Percentiles rank a stretch among this genome's conserved stretches.
Evolutionary conservation across 2,888 invertebrate species (phyloP).

Genomic region (Drosophila subsilvestris): DNA sequence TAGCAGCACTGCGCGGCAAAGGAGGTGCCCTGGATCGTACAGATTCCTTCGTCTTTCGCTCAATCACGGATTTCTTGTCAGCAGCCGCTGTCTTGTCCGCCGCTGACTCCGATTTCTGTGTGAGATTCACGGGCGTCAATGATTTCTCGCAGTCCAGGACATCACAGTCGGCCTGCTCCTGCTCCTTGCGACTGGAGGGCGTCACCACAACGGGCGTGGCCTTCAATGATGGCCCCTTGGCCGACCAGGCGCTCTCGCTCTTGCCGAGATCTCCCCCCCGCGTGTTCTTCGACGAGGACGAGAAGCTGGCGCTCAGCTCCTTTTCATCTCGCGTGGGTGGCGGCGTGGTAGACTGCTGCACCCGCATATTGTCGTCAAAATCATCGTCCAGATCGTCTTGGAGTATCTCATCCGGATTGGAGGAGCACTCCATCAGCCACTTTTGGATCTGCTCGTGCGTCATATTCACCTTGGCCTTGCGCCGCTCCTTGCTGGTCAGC

Average conservation of each 20-base stretch:
- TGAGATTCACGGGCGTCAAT: slow-evolving; percentile 71
- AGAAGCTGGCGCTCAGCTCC: slow-evolving; percentile 81
- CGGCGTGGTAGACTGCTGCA: slow-evolving; percentile 81
- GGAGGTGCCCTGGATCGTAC: slow-evolving; percentile 38
- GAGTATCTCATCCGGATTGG: slow-evolving; percentile 84
- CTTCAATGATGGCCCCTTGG: slow-evolving; percentile 83
- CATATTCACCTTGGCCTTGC: slow-evolving; percentile 88
- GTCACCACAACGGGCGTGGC: slow-evolving; percentile 82
- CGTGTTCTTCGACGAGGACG: slow-evolving; percentile 82
- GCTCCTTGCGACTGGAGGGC: slow-evolving; percentile 58
- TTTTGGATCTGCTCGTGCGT: slow-evolving; percentile 89
- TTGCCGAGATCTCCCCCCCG: slow-evolving; percentile 81
- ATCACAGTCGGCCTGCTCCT: slow-evolving; percentile 42
- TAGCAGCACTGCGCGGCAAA: slow-evolving; percentile 40
- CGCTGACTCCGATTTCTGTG: slow-evolving; percentile 55
- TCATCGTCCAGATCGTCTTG: slow-evolving; percentile 84
- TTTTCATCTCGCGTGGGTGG: slow-evolving; percentile 83
- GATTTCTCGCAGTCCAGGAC: slow-evolving; percentile 60
- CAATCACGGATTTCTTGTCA: slow-evolving; percentile 47
- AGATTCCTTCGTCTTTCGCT: slow-evolving; percentile 48
- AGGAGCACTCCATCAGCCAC: slow-evolving; percentile 86
- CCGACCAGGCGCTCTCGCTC: slow-evolving; percentile 83
- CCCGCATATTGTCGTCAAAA: slow-evolving; percentile 82
- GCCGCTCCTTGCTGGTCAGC: slow-evolving; percentile 83
- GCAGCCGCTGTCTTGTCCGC: slow-evolving; percentile 6